Conservation (phyloP, 2,113 vertebrate genomes). For the Erythrocercus mccallii region DNA sequence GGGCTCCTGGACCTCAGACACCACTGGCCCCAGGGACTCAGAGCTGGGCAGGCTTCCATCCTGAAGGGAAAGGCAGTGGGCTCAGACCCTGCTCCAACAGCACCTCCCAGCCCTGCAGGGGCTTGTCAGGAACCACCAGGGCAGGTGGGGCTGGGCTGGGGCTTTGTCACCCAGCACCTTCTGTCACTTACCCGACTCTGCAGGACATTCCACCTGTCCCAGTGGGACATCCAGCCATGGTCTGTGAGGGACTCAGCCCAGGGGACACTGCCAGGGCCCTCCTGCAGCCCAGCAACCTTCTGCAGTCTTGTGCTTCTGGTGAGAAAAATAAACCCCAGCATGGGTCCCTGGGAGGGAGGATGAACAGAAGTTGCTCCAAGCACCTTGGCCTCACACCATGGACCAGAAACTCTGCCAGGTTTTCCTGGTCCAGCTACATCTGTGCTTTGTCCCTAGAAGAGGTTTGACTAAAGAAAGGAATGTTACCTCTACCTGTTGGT, state of each 20-base stretch:
- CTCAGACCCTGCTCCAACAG: background rate
- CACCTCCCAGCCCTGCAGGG: background rate
- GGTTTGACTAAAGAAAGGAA: background rate
- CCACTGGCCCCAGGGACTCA: background rate
- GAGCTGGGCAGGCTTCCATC: background rate
- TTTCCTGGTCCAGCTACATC: background rate
- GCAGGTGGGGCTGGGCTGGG: background rate
- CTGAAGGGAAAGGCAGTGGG: background rate
- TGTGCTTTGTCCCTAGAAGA: background rate
- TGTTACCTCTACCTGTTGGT: background rate
- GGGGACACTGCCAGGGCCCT: background rate
- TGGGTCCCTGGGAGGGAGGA: background rate
- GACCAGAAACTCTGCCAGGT: background rate
- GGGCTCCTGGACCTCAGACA: background rate
- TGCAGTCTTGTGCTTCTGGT: fast-evolving
- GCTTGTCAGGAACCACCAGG: background rate
- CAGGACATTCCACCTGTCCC: fast-evolving
- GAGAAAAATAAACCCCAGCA: background rate
- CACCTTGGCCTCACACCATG: background rate
- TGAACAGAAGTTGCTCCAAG: background rate
- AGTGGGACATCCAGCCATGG: background rate
- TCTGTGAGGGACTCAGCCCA: background rate
- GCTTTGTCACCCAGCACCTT: background rate
- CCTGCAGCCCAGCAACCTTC: background rate
- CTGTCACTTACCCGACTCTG: fast-evolving